Percentiles rank a stretch among this genome's conserved stretches.
Conservation (phyloP, 1,140 invertebrate genomes). For the Trichogramma pretiosum region DNA sequence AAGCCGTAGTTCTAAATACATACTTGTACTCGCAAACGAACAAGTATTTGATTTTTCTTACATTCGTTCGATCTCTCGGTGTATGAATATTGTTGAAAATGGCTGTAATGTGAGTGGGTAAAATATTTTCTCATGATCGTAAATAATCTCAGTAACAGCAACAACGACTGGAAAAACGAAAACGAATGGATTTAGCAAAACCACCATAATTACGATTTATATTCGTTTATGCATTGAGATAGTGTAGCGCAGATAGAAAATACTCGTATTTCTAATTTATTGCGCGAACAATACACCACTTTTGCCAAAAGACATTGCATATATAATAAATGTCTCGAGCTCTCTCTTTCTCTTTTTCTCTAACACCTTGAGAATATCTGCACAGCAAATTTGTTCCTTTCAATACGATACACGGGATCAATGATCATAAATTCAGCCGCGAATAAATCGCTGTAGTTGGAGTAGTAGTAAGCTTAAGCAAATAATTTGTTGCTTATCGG, state of each 20-base stretch:
- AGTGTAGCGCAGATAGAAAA: background rate
- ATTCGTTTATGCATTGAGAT: constrained; percentile 4
- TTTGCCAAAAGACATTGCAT: constrained; percentile 23
- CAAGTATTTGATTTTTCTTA: too few species aligned
- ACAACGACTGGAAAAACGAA: too few species aligned
- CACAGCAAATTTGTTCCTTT: constrained; percentile 15
- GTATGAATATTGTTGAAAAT: too few species aligned
- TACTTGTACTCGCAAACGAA: too few species aligned
- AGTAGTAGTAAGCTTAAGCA: constrained; percentile 3
- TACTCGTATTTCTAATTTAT: constrained; percentile 18
- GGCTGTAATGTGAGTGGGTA: too few species aligned
- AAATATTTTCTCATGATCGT: background rate
- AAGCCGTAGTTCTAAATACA: too few species aligned
- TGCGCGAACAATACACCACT: background rate
- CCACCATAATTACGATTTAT: constrained; percentile 18
- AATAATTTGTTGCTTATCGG: constrained; percentile 20
- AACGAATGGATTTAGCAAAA: constrained; percentile 9
- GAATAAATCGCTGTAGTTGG: constrained; percentile 5
- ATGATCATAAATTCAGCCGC: constrained; percentile 14
- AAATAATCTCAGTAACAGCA: too few species aligned
- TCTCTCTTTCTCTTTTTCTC: too few species aligned
- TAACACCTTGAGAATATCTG: background rate
- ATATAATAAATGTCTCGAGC: constrained; percentile 20
- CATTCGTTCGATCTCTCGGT: too few species aligned
- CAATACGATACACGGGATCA: constrained; percentile 12